A percentile compares a stretch with the other conserved stretches of the same genome.
These are phyloP conservation scores for Sinhomidia bicolor DNA, from an alignment of 2,888 invertebrate genomes.

Conservation along the genomic window DNA sequence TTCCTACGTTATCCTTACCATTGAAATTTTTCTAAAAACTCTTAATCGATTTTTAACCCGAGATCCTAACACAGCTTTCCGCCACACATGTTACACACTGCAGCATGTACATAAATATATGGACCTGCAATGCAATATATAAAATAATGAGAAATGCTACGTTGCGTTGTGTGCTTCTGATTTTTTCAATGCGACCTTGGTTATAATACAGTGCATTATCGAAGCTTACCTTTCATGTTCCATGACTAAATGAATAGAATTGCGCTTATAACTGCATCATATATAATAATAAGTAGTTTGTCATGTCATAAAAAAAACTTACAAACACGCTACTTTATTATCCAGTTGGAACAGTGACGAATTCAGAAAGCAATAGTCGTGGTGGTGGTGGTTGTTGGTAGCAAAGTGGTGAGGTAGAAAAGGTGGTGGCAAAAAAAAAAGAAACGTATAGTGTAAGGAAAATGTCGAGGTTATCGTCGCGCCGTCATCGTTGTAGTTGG, in stretches of 20 bases:
- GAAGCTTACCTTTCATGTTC: conserved; percentile 7
- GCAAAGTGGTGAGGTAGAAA: conserved; percentile 25
- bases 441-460: not conserved
- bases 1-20: too few relatives aligned
- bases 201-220: not conserved
- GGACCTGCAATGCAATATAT: too few relatives aligned
- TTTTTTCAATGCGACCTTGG: conserved; percentile 3
- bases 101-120: too few relatives aligned
- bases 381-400: too few relatives aligned
- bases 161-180: too few relatives aligned
- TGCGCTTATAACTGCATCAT: not conserved
- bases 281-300: not conserved
- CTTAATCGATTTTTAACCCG: too few relatives aligned
- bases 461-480: conserved; percentile 70
- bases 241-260: not conserved
- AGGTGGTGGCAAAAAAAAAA: not conserved
- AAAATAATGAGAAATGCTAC: too few relatives aligned
- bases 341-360: conserved; percentile 46
- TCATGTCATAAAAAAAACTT: not conserved
- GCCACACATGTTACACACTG: too few relatives aligned
- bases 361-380: not conserved
- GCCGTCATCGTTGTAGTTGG: conserved; percentile 57
- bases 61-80: too few relatives aligned
- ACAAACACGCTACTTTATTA: conserved; percentile 14
- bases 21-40: too few relatives aligned